Evolutionary conservation across 2,888 invertebrate genomes (phyloP).

Genomic region (Augochlorella aurata): DNA sequence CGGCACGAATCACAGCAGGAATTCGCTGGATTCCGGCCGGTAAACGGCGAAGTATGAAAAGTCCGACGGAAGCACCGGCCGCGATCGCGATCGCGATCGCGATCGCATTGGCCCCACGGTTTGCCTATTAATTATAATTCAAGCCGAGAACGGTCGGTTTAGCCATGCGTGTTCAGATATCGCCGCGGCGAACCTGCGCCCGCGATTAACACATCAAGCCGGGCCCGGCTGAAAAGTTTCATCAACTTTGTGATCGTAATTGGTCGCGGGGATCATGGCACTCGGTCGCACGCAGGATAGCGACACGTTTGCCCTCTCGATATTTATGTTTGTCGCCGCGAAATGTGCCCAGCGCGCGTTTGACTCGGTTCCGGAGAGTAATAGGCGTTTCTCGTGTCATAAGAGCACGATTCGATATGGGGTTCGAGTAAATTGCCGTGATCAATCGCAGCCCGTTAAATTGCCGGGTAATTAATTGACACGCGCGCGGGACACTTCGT

Average conservation of each 20-base stretch:
- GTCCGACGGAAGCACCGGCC: constrained; percentile 12
- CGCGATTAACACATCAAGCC: constrained; percentile 46
- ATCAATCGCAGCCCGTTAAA: constrained; percentile 51
- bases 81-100: neutral
- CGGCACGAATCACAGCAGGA: neutral
- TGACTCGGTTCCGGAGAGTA: constrained; percentile 22
- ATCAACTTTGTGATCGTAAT: constrained; percentile 45
- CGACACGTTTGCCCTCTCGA: neutral
- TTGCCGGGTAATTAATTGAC: constrained; percentile 56
- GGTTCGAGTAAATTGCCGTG: constrained; percentile 47
- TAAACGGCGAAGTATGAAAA: constrained; percentile 5
- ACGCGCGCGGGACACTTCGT: constrained; percentile 34
- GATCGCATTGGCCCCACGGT: neutral
- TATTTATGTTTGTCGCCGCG: constrained; percentile 27
- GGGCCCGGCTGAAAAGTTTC: constrained; percentile 30
- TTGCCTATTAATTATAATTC: constrained; percentile 45
- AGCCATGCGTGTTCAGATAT: constrained; percentile 28
- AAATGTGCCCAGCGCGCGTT: neutral
- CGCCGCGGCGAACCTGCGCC: neutral
- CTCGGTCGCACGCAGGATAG: constrained; percentile 4
- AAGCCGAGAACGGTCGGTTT: constrained; percentile 4
- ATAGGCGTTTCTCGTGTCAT: constrained; percentile 49
- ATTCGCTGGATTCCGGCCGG: neutral
- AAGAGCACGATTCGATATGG: constrained; percentile 24
- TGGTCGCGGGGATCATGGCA: neutral